These are phyloP conservation scores for Panthera leo DNA, from an alignment of 2,113 vertebrate species.

Conservation along the genomic window DNA sequence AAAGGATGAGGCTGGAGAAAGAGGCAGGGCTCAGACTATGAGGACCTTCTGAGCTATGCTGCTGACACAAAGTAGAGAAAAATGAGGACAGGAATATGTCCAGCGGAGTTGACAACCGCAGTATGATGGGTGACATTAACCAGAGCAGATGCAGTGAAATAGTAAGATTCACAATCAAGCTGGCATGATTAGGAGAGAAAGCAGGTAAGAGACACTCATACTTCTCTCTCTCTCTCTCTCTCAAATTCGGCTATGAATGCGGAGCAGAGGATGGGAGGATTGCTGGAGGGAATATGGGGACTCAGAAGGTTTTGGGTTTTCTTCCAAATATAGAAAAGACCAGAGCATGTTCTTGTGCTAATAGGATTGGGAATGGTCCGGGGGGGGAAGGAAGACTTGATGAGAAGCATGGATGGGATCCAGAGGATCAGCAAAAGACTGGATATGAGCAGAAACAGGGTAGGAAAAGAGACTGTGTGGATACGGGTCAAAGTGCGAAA, in stretches of 20 bases:
- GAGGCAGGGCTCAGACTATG: background rate
- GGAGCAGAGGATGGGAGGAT: background rate
- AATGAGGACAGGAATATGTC: background rate
- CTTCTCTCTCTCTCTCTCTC: background rate
- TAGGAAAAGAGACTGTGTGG: fast-evolving
- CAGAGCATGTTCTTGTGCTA: background rate
- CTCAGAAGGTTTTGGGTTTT: background rate
- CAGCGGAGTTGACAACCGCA: fast-evolving
- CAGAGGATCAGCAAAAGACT: background rate
- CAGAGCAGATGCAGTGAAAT: background rate
- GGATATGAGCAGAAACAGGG: background rate
- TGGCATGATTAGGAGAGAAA: background rate
- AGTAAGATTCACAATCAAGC: background rate
- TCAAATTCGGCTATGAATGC: background rate
- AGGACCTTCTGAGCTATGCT: background rate
- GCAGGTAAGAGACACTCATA: background rate
- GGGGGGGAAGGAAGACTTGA: fast-evolving
- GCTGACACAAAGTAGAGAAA: background rate
- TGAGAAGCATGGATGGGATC: background rate
- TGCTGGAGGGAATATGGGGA: background rate
- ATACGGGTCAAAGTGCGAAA: too few relatives aligned
- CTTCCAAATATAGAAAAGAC: background rate
- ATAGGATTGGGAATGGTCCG: background rate
- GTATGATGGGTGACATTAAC: fast-evolving
- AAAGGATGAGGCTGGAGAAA: background rate